phyloP scores from a whole-genome alignment of 2,797 vertebrate species.

The Threskiornis aethiopicus region DNA sequence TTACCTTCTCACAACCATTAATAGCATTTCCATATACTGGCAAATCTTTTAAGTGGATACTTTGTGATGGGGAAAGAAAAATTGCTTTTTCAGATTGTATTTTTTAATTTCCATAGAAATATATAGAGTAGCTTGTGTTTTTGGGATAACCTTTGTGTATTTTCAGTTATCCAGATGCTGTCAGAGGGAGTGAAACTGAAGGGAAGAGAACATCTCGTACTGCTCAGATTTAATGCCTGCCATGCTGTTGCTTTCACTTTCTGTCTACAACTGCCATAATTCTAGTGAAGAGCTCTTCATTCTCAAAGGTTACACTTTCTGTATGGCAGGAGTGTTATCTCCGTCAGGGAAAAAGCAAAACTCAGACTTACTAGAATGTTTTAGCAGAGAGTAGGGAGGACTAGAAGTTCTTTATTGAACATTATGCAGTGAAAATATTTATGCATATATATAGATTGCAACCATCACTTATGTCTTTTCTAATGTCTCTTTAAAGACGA shows the following conservation, averaged over 20 bases:
- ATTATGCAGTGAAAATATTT: not conserved
- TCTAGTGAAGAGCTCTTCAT: conserved; percentile 9
- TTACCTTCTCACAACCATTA: not conserved
- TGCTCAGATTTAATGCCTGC: conserved; percentile 17
- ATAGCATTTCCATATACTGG: not conserved
- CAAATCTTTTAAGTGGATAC: not conserved
- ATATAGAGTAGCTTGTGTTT: not conserved
- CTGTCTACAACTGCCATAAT: conserved; percentile 33
- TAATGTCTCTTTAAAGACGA: not conserved
- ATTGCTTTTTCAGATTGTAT: not conserved
- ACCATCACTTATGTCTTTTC: not conserved
- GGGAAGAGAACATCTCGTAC: conserved; percentile 12
- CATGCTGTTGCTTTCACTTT: conserved; percentile 54
- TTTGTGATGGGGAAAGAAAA: not conserved
- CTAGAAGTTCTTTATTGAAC: not conserved
- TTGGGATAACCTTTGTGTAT: not conserved
- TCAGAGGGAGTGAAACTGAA: conserved; percentile 38
- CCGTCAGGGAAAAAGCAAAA: not conserved
- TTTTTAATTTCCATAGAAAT: not conserved
- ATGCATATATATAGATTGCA: not conserved
- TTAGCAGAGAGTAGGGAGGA: not conserved
- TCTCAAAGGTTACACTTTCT: conserved; percentile 29
- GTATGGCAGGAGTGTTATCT: not conserved
- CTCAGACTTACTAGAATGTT: not conserved
- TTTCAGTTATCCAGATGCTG: not conserved